phyloP scores from a whole-genome alignment of 2,113 vertebrate species.

The Forbesichthys papilliferus region DNA sequence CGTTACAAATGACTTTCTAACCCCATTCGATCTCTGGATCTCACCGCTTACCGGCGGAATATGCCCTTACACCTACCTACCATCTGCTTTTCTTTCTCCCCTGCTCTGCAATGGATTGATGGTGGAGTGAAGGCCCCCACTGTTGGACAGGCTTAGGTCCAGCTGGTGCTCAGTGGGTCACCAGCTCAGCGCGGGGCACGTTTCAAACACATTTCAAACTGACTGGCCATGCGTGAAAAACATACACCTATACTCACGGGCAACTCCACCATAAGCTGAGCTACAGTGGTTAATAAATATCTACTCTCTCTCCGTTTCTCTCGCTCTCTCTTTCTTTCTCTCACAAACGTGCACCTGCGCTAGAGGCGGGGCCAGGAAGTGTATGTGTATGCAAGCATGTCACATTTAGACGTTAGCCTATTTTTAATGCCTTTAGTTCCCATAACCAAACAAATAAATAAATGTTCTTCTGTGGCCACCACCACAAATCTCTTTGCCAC shows the following conservation, averaged over 20 bases:
- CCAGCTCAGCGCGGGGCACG: not conserved
- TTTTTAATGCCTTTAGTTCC: too few relatives aligned
- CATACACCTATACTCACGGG: constrained; percentile 17
- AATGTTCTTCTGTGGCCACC: too few relatives aligned
- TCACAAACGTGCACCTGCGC: not conserved
- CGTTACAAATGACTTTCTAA: constrained; percentile 39
- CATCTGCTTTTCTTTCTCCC: constrained; percentile 64
- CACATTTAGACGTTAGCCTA: too few relatives aligned
- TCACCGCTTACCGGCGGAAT: constrained; percentile 10
- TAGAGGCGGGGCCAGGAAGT: too few relatives aligned
- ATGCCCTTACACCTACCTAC: constrained; percentile 22
- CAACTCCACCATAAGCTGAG: constrained; percentile 30
- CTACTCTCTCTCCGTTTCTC: constrained; percentile 1
- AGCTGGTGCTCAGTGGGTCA: constrained; percentile 63
- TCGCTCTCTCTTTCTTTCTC: not conserved
- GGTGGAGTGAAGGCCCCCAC: constrained; percentile 23
- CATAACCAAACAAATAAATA: too few relatives aligned
- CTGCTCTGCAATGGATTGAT: constrained; percentile 32
- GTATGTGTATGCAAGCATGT: too few relatives aligned
- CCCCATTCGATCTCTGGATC: not conserved
- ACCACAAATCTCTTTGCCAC: too few relatives aligned
- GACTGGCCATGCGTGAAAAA: not conserved
- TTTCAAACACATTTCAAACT: constrained; percentile 32
- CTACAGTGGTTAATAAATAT: constrained; percentile 36
- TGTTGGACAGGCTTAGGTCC: constrained; percentile 53